Evolutionary conservation across 1,140 invertebrate genomes (phyloP).

Genomic region (Macrobrachium nipponense): DNA sequence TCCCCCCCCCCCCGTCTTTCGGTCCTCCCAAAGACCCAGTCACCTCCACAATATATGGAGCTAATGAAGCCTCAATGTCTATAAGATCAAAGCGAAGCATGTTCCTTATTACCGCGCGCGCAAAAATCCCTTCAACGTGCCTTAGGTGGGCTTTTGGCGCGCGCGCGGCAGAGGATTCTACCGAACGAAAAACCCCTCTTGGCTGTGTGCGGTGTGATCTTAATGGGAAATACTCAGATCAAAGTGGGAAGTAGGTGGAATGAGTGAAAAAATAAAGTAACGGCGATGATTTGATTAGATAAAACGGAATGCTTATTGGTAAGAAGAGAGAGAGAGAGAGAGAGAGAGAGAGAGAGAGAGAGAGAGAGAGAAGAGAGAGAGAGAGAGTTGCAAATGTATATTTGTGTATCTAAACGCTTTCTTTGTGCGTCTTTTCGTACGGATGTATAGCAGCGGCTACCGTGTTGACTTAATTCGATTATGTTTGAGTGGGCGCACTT

Average conservation of each 20-base stretch:
- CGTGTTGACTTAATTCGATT: not conserved
- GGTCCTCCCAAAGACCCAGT: no score
- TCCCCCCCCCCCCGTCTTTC: not conserved
- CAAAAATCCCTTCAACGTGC: no score
- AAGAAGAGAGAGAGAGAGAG: not conserved
- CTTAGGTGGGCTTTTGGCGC: no score
- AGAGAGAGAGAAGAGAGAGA: slow-evolving; percentile 17
- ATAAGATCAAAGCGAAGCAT: no score
- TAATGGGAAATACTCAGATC: not conserved
- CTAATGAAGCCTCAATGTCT: no score
- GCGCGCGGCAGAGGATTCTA: no score
- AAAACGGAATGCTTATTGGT: not conserved
- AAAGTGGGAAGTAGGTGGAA: not conserved
- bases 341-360: slow-evolving; percentile 3
- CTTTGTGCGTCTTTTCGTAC: no score
- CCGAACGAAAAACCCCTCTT: no score
- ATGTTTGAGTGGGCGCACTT: not conserved
- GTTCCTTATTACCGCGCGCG: no score
- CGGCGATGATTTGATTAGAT: not conserved
- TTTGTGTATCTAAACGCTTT: not conserved
- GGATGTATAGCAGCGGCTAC: not conserved
- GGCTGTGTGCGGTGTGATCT: no score
- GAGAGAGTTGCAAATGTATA: not conserved
- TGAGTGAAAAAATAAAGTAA: not conserved
- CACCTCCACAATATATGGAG: no score